These are phyloP conservation scores for Scomber colias DNA, from an alignment of 2,113 vertebrate genomes.

Conservation along the genomic window DNA sequence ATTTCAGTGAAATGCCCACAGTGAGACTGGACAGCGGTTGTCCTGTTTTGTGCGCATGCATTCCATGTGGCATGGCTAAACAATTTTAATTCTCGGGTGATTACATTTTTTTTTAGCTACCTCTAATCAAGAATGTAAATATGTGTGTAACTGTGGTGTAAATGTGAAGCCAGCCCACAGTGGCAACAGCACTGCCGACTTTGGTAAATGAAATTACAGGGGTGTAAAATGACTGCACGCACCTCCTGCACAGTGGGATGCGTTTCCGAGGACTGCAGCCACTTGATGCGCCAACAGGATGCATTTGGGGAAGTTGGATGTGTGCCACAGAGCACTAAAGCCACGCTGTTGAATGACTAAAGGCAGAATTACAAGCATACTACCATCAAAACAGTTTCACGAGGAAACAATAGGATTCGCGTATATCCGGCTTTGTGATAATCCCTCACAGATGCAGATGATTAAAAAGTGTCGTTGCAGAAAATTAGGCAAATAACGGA, in stretches of 20 bases:
- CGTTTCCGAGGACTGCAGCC: conserved; percentile 68
- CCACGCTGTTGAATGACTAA: conserved; percentile 33
- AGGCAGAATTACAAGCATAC: conserved; percentile 37
- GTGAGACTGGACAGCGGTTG: background rate
- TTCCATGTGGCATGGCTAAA: background rate
- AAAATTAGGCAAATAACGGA: background rate
- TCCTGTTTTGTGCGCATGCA: conserved; percentile 6
- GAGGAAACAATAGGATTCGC: background rate
- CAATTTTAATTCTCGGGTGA: background rate
- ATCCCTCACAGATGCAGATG: conserved; percentile 19
- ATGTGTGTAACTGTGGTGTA: background rate
- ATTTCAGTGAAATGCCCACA: background rate
- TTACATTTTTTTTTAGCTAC: background rate
- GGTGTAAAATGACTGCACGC: conserved; percentile 32
- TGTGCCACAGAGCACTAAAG: conserved; percentile 66
- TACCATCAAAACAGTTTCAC: conserved; percentile 13
- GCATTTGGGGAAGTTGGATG: conserved; percentile 76
- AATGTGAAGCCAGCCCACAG: background rate
- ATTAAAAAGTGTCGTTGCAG: conserved; percentile 20
- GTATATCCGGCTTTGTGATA: conserved; percentile 21
- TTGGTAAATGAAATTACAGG: conserved; percentile 16
- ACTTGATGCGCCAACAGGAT: conserved; percentile 82
- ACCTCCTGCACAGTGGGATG: conserved; percentile 35
- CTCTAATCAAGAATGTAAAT: background rate
- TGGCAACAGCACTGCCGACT: background rate